phyloP scores from a whole-genome alignment of 1,140 invertebrate species.

The Galleria mellonella region DNA sequence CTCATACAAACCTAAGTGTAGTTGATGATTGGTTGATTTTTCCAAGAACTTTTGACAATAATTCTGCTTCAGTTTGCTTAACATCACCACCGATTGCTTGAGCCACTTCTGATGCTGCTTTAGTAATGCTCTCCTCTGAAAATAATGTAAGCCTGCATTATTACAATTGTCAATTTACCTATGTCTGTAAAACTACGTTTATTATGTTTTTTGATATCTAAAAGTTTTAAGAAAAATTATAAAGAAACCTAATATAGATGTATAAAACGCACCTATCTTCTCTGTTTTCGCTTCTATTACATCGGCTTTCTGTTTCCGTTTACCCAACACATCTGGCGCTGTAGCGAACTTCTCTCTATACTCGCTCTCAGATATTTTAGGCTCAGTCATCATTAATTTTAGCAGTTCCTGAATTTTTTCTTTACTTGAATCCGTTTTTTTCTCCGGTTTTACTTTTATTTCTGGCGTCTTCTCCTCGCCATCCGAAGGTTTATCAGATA shows the following conservation, averaged over 20 bases:
- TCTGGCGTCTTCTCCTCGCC: conserved; percentile 32
- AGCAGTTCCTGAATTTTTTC: conserved; percentile 63
- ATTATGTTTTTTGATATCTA: too few species aligned
- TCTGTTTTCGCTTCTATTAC: conserved; percentile 46
- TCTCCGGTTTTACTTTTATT: conserved; percentile 24
- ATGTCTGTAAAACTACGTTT: too few species aligned
- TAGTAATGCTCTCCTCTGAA: conserved; percentile 60
- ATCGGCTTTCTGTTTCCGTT: conserved; percentile 30
- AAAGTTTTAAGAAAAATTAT: too few species aligned
- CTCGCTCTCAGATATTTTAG: conserved; percentile 46
- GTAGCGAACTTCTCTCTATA: conserved; percentile 51
- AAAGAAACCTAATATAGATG: too few species aligned
- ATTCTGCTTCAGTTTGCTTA: conserved; percentile 82
- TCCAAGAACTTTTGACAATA: conserved; percentile 80
- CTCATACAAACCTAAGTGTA: conserved; percentile 38
- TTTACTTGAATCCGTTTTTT: conserved; percentile 32
- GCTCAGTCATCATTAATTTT: conserved; percentile 60
- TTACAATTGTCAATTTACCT: too few species aligned
- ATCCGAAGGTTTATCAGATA: conserved; percentile 53
- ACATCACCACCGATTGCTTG: conserved; percentile 78
- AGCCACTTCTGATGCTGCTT: conserved; percentile 82
- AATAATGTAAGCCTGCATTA: neutral
- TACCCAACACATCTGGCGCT: conserved; percentile 41
- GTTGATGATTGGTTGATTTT: conserved; percentile 61
- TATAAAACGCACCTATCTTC: conserved; percentile 52